Evolutionary conservation across 2,888 invertebrate genomes (phyloP).

Genomic region (Apotomis capreana): DNA sequence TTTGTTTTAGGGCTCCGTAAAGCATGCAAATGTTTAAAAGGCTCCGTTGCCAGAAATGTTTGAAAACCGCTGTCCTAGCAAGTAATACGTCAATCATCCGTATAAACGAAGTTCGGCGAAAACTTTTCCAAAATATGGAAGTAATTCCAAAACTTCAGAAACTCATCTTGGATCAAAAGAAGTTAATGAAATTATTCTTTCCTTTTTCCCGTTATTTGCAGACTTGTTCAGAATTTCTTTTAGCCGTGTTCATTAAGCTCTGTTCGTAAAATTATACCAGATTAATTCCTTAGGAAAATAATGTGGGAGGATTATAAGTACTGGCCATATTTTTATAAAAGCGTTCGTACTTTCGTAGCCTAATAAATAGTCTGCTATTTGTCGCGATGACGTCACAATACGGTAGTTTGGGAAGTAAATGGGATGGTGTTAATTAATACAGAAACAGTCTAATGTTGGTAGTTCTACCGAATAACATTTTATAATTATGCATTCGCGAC

Average conservation of each 20-base stretch:
- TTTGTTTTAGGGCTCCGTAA: no score
- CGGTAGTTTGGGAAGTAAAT: no score
- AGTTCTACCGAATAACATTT: no score
- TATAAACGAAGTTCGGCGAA: not conserved
- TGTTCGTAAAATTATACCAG: not conserved
- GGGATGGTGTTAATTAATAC: no score
- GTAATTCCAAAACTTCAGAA: not conserved
- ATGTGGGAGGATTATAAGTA: not conserved
- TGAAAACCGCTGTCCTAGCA: no score
- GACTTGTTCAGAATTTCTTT: not conserved
- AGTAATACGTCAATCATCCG: conserved; percentile 16
- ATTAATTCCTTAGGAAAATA: not conserved
- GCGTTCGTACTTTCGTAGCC: not conserved
- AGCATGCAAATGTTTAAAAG: no score
- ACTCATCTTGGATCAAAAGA: not conserved
- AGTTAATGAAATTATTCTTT: conserved; percentile 1
- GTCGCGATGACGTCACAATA: no score
- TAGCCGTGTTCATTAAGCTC: not conserved
- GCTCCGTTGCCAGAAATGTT: no score
- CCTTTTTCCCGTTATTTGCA: not conserved
- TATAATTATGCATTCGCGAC: no score
- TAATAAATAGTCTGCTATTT: no score
- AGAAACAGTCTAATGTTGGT: no score
- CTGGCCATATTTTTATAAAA: not conserved
- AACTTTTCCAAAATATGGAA: not conserved